Evolutionary conservation across 2,888 invertebrate species (phyloP).

Genomic region (Dryadula phaetusa): DNA sequence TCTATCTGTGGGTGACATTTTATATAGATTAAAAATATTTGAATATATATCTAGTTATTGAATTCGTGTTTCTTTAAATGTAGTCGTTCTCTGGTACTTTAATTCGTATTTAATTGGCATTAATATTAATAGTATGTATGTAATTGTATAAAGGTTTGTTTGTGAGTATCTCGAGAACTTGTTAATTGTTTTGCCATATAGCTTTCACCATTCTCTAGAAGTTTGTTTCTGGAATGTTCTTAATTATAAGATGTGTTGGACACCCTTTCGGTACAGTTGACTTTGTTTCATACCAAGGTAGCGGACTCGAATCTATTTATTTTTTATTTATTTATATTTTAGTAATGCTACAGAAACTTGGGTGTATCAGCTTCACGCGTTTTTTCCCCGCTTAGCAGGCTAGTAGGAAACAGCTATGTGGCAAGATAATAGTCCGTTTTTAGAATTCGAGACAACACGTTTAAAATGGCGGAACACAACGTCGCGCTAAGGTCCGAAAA

Average conservation of each 20-base stretch:
- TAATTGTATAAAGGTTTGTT: not conserved
- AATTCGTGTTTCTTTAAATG: no score
- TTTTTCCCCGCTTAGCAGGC: no score
- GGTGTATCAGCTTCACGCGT: no score
- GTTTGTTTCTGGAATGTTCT: not conserved
- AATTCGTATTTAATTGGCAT: not conserved
- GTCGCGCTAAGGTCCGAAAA: no score
- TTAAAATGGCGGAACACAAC: no score
- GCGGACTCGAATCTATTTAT: no score
- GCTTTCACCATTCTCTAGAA: not conserved
- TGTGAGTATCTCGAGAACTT: not conserved
- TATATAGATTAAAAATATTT: not conserved
- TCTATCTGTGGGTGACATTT: conserved; percentile 3
- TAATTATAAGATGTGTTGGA: not conserved
- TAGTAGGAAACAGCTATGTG: no score
- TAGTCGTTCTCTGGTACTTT: not conserved
- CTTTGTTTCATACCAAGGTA: no score
- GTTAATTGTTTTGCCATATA: not conserved
- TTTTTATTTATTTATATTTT: no score
- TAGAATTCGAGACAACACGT: no score
- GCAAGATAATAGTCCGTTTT: no score
- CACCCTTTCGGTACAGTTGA: not conserved
- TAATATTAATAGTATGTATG: not conserved
- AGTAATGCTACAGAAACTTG: no score
- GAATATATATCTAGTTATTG: not conserved